phyloP scores from a whole-genome alignment of 2,888 invertebrate species.

The Nowickia ferox region DNA sequence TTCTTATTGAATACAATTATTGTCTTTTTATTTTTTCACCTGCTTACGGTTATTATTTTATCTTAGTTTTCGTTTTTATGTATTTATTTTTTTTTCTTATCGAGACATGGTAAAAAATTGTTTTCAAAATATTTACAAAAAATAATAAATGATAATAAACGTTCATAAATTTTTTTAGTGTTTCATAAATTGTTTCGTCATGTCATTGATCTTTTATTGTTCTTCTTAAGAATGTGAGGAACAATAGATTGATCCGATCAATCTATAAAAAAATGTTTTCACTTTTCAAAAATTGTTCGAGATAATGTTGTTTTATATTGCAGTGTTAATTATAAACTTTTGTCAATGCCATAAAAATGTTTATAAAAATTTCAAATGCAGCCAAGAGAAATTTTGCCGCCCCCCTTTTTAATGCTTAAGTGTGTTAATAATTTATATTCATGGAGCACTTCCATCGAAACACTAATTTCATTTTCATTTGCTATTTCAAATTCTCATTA shows the following conservation, averaged over 20 bases:
- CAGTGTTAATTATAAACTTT: slow-evolving; percentile 44
- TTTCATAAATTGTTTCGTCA: slow-evolving; percentile 42
- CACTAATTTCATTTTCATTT: background rate
- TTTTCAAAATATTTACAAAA: slow-evolving; percentile 43
- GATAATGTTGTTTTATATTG: background rate
- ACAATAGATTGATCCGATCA: slow-evolving; percentile 12
- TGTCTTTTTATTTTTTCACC: background rate
- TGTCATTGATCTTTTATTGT: slow-evolving; percentile 61
- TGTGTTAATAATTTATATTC: background rate
- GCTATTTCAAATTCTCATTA: slow-evolving; percentile 37
- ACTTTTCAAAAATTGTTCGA: background rate
- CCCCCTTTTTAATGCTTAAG: slow-evolving; percentile 16
- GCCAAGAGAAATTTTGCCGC: slow-evolving; percentile 22
- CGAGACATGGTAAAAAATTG: background rate
- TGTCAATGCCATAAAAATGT: background rate
- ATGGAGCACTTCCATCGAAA: slow-evolving; percentile 3
- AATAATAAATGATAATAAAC: slow-evolving; percentile 11
- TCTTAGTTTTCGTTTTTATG: slow-evolving; percentile 26
- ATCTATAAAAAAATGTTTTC: slow-evolving; percentile 5
- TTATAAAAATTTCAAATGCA: background rate
- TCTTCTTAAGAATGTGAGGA: background rate
- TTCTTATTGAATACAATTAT: no score
- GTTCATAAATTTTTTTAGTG: background rate
- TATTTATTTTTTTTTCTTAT: background rate
- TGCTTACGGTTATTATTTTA: background rate